Percentiles rank a stretch among this genome's conserved stretches.
Evolutionary conservation across 2,888 invertebrate genomes (phyloP).

Genomic region (Anagyrus pseudococci): DNA sequence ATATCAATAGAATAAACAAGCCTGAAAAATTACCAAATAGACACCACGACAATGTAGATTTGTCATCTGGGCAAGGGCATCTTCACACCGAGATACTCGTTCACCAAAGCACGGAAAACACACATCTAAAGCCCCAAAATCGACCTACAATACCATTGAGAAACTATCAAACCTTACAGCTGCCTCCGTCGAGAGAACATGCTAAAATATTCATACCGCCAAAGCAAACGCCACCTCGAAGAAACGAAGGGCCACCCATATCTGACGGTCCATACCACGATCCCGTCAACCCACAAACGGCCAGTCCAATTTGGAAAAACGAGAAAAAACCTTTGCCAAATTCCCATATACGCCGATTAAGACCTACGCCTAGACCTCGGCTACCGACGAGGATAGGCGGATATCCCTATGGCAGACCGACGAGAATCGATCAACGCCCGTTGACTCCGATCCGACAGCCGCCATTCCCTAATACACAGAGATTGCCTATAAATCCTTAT

Average conservation of each 20-base stretch:
- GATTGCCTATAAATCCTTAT: slow-evolving; percentile 40
- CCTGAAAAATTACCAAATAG: slow-evolving; percentile 48
- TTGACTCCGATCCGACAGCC: slow-evolving; percentile 29
- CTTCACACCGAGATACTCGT: slow-evolving; percentile 56
- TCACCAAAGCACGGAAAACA: slow-evolving; percentile 53
- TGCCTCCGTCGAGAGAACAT: slow-evolving; percentile 50
- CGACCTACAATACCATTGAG: slow-evolving; percentile 40
- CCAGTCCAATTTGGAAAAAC: slow-evolving; percentile 38
- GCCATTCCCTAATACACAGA: slow-evolving; percentile 29
- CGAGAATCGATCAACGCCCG: slow-evolving; percentile 42
- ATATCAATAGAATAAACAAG: slow-evolving; percentile 6
- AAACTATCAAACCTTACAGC: slow-evolving; percentile 38
- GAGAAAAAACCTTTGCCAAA: slow-evolving; percentile 52
- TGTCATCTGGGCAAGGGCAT: slow-evolving; percentile 52
- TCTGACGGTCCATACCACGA: slow-evolving; percentile 48
- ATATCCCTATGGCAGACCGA: slow-evolving; percentile 46
- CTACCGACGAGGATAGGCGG: slow-evolving; percentile 43
- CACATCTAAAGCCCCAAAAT: slow-evolving; percentile 48
- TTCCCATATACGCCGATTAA: slow-evolving; percentile 45
- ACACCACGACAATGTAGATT: slow-evolving; percentile 47
- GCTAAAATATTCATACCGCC: slow-evolving; percentile 45
- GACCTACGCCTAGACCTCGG: slow-evolving; percentile 49
- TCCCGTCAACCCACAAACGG: slow-evolving; percentile 29
- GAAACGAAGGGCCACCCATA: slow-evolving; percentile 50
- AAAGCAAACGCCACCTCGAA: slow-evolving; percentile 52